Conservation (phyloP, 2,113 vertebrate genomes). For the Probosciger aterrimus region DNA sequence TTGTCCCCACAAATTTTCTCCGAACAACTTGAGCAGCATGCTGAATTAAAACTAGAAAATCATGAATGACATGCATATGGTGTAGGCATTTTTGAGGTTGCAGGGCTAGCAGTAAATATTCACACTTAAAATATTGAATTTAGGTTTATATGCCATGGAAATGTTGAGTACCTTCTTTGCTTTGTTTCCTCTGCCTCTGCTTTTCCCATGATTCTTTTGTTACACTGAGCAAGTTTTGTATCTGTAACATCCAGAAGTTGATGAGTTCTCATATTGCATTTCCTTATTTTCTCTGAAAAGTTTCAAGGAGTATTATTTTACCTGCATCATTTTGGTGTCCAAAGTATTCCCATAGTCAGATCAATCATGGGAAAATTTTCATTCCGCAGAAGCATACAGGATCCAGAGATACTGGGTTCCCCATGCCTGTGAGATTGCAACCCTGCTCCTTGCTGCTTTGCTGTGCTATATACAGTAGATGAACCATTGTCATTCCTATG, state of each 20-base stretch:
- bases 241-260: constrained; percentile 53
- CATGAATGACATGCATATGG: constrained; percentile 20
- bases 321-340: constrained; percentile 28
- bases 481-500: neutral
- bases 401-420: neutral
- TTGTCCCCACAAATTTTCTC: constrained; percentile 5
- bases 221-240: constrained; percentile 38
- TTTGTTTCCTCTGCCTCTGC: constrained; percentile 34
- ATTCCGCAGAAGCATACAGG: neutral
- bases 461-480: neutral
- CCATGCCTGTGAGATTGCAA: neutral
- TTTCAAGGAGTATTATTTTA: constrained; percentile 58
- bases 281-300: constrained; percentile 44
- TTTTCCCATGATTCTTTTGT: constrained; percentile 68
- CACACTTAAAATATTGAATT: constrained; percentile 44
- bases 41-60: constrained; percentile 56
- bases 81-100: constrained; percentile 33
- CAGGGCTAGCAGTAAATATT: constrained; percentile 8
- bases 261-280: constrained; percentile 37
- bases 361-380: constrained; percentile 43
- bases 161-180: constrained; percentile 46
- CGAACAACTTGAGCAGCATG: constrained; percentile 12
- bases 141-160: constrained; percentile 51
- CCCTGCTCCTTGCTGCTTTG: neutral
- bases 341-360: constrained; percentile 14